These are phyloP conservation scores for Microcebus lehilahytsara DNA, from an alignment of 2,113 vertebrate genomes.

Conservation along the genomic window DNA sequence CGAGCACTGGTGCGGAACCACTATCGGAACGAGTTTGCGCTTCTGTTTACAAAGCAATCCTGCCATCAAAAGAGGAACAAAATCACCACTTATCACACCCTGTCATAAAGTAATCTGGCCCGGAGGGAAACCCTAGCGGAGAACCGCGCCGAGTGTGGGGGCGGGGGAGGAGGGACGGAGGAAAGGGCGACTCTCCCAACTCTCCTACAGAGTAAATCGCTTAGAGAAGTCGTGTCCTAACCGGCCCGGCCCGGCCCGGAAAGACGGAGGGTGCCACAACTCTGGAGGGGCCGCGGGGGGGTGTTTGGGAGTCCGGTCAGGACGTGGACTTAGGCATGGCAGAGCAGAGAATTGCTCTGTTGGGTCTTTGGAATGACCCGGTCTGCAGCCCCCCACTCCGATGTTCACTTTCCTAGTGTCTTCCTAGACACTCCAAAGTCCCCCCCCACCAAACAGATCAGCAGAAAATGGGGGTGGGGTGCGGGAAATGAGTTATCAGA, in stretches of 20 bases:
- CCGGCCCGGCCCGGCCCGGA: not conserved
- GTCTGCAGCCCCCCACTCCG: not conserved
- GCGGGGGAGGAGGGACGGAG: not conserved
- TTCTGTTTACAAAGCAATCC: constrained; percentile 82
- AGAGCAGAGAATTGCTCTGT: rapidly evolving
- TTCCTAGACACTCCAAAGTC: not conserved
- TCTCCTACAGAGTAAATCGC: not conserved
- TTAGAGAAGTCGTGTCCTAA: not conserved
- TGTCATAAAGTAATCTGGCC: constrained; percentile 80
- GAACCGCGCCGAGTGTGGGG: not conserved
- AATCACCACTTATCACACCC: constrained; percentile 80
- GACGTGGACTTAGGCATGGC: too few relatives aligned
- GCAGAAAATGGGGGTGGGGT: not conserved
- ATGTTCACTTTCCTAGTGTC: not conserved
- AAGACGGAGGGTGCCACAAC: not conserved
- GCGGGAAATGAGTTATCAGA: not conserved
- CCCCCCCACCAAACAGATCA: not conserved
- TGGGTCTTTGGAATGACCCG: not conserved
- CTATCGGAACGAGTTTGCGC: constrained; percentile 68
- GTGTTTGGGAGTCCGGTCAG: not conserved
- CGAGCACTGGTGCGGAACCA: constrained; percentile 70
- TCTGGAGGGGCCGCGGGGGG: not conserved
- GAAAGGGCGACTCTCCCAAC: not conserved
- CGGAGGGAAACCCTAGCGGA: constrained; percentile 55
- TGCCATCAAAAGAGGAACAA: constrained; percentile 78